Evolutionary conservation across 2,888 invertebrate species (phyloP), one percentile per base, ranked within the genome.

Genomic region (Eurytoma californica): DNA sequence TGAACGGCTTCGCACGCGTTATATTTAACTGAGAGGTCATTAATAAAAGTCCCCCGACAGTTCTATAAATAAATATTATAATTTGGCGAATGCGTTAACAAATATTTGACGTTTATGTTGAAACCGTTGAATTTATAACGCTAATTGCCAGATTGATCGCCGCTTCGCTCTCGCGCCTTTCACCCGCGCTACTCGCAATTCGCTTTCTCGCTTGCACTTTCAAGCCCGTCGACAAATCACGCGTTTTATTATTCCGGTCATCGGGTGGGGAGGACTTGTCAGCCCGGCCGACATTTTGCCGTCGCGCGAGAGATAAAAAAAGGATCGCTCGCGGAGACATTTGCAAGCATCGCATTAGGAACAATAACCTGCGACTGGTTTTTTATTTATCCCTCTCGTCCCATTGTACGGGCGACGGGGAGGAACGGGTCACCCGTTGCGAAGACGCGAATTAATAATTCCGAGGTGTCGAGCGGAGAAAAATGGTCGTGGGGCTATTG

Each of bases 381-480:
- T 24, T 24, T 24, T 24, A 24, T 24, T 24, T 24, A 53, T 53
- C 7, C 7, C 12, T 53, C 3, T n/a, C 53, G n/a, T 14, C 14
- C 53, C 53, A 53, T 53, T 53, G 53, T 16, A 14, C 16, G 53
- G 53, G 1, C 13, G 53, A 14, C 14, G n/a, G 53, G 7, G 7
- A 53, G 53, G 7, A 1, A 53, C 53, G 3, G 14, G 49, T 49
- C 57, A n/a, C 7, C 2, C n/a, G 20, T n/a, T 24, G 18, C 9
- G 20, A 28, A 61, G 28, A n/a, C 61, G 51, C 61, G 61, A 72
- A 72, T 72, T 60, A 61, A 39, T 39, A 39, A 60, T 61, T 24
- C 57, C 61, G 24, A n/a, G 57, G 68, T 69, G 57, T 57, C 68
- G 58, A 47, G 3, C 4, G 28, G 28, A 68, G 7, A 53, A 30